Evolutionary conservation across 2,797 vertebrate species (phyloP), one percentile per base, ranked within the genome.

Genomic region (Poeciliopsis presidionis): DNA sequence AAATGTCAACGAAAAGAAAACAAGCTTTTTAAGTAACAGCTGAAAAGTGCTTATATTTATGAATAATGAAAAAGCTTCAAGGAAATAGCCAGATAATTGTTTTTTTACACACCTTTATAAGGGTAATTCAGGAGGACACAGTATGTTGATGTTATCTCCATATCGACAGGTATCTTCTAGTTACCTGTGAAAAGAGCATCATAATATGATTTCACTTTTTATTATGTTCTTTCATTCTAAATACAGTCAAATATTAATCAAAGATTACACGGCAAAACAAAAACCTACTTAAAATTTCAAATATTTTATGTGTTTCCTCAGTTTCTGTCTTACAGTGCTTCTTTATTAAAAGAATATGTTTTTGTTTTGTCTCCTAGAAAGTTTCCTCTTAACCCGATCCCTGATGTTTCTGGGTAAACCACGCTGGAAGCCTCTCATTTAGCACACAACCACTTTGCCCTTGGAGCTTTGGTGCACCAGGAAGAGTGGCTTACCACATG

Each of bases 391-490:
- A 81, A 88, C 88, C 86, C 81, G 73, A 82, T 76, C 77, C 81
- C 84, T 39, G 49, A 88, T 92, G 89, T 87, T 93, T 91, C 72
- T 83, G 87, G 81, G 89, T 90, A 90, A 86, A 79, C 86, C 79
- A 71, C 80, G 87, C 79, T 90, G 81, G 87, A 91, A 91, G 87
- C 89, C 87, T 91, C 63, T 90, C 84, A 93, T 93, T 93, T 89
- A 71, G 79, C 75, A 84, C 88, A 81, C 75, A 83, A 80, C 78
- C 81, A 77, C 87, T 86, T 75, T 73, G 73, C 84, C 75, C 12
- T 11, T 0, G 79, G 88, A 85, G 74, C 43, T 81, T 77, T 84
- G 83, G 85, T 87, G 51, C 20, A 80, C 75, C 45, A 53, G 81
- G 57, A 75, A 57, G 47, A 83, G 57, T 74, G 43, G 28, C 16